A percentile compares a stretch with the other conserved stretches of the same genome.
These are phyloP conservation scores for Chlorodrepanis virens DNA, from an alignment of 2,113 vertebrate genomes.

Conservation along the genomic window DNA sequence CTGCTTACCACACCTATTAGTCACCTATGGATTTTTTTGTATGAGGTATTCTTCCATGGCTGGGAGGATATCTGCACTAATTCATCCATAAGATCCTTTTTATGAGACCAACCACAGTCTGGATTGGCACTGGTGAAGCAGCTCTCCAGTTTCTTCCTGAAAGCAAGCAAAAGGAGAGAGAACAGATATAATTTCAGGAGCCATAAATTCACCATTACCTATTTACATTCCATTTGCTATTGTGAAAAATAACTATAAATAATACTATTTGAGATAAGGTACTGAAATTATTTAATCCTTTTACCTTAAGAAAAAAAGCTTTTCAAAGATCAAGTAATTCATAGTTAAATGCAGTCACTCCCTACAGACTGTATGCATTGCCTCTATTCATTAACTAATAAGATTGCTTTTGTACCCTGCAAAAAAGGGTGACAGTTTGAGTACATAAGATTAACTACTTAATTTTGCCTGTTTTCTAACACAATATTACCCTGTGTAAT, in stretches of 20 bases:
- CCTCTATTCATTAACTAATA: neutral
- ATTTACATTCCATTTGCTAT: neutral
- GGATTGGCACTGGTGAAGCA: constrained; percentile 47
- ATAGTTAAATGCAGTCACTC: neutral
- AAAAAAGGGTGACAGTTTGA: neutral
- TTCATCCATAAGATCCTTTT: neutral
- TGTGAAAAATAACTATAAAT: neutral
- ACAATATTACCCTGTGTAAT: neutral
- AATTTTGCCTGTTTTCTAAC: neutral
- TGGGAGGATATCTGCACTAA: neutral
- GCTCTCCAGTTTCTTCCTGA: constrained; percentile 51
- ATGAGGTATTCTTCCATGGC: neutral
- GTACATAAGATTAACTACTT: neutral
- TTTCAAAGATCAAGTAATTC: neutral
- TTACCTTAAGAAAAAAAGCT: neutral
- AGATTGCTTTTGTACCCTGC: neutral
- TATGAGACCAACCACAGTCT: constrained; percentile 27
- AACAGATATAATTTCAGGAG: neutral
- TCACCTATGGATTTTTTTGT: neutral
- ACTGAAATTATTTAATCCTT: neutral
- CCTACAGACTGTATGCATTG: neutral
- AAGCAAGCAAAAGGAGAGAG: neutral
- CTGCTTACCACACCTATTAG: neutral
- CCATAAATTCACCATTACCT: neutral
- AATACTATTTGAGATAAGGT: neutral